Evolutionary conservation across 2,888 invertebrate species (phyloP), one percentile per base, ranked within the genome.

Genomic region (Caenorhabditis angaria): DNA sequence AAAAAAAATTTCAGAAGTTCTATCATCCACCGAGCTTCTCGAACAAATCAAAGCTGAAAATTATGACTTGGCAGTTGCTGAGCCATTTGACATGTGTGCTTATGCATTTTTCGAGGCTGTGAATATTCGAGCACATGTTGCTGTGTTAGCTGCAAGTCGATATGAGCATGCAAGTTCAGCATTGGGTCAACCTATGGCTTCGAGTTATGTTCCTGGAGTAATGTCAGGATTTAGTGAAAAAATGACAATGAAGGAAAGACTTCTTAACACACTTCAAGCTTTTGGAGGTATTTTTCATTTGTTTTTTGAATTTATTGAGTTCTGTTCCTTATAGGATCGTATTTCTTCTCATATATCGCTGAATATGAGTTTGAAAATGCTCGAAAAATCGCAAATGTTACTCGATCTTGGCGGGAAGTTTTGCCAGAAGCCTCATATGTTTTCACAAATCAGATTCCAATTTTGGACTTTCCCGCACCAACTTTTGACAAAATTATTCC

Each of bases 1-100:
- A 32, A 32, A 32, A 32, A 8, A 25, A 51, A n/a, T 53, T 61
- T 53, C 53, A 62, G 62, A 47, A 28, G 67, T 69, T 6, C 14
- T 70, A 6, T n/a, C 53, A 6, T 54, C 70, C 10, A 50, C 59
- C 14, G 69, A 60, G 24, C 50, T 76, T 20, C 41, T 76, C 12
- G 72, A 70, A 25, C 47, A 59, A 35, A 20, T 81, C 41, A 65
- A 47, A 58, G 66, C 57, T 1, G 76, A 78, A 53, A 76, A 80
- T 5, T 81, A 66, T 59, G 81, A 81, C 61, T 27, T 81, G 27
- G 77, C 68, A 2, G 51, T 81, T 10, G 56, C 69, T 1, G 81
- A 81, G 29, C 72, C 71, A 20, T 79, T 81, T 32, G 76, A 77
- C 57, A n/a, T 54, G 0, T 81, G 81, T 57, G 77, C 68, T n/a